Conservation (phyloP, 30 jellyfish, hydroid and myxozoan genomes). For the Aurelia aurita region DNA sequence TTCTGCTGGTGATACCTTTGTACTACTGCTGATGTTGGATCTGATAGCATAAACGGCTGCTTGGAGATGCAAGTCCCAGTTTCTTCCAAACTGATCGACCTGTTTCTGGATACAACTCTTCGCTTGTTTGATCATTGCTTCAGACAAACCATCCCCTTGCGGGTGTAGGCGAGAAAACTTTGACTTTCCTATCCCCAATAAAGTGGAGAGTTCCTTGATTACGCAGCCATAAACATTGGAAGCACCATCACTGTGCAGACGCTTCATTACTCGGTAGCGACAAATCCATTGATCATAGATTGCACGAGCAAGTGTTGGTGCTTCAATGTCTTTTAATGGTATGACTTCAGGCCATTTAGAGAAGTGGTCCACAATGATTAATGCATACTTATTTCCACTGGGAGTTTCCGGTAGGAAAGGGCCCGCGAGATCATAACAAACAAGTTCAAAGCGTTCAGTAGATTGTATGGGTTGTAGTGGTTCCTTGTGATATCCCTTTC, state of each 20-base stretch:
- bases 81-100: conserved; percentile 13
- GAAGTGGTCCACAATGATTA: conserved; percentile 17
- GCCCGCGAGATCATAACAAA: conserved; percentile 39
- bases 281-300: conserved; percentile 18
- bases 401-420: conserved; percentile 21
- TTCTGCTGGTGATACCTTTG: conserved; percentile 7
- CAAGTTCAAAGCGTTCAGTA: conserved; percentile 20
- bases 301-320: conserved; percentile 16
- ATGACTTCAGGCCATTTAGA: conserved; percentile 28
- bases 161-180: conserved; percentile 36
- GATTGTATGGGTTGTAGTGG: conserved; percentile 45
- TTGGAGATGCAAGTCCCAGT: conserved; percentile 22
- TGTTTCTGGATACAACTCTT: conserved; percentile 33
- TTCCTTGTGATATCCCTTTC: conserved; percentile 32
- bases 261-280: conserved; percentile 30
- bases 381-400: conserved; percentile 15
- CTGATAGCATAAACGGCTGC: conserved; percentile 14
- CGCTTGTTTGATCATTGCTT: conserved; percentile 39
- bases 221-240: conserved; percentile 27
- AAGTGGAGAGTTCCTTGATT: not conserved
- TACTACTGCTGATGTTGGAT: conserved; percentile 11
- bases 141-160: conserved; percentile 40
- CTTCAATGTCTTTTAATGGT: not conserved
- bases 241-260: conserved; percentile 41
- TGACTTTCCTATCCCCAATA: conserved; percentile 24